Conservation (phyloP, 2,113 vertebrate species). For the Hystrix brachyura region DNA sequence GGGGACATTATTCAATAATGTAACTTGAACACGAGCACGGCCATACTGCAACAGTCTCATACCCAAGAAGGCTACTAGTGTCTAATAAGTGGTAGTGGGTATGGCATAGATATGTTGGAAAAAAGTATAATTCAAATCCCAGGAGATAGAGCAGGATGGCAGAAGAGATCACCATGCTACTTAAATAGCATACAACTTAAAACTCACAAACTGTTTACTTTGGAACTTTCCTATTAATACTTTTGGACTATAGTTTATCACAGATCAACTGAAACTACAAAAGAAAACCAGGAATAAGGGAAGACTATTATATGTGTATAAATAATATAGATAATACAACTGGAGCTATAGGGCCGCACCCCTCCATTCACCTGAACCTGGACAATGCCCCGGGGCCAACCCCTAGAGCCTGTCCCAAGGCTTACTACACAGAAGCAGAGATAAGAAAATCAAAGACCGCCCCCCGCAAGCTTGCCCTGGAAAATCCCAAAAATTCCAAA, state of each 20-base stretch:
- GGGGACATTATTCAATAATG: background rate
- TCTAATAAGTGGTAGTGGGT: background rate
- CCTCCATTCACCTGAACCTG: no score
- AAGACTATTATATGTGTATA: background rate
- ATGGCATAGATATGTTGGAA: no score
- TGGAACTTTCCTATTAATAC: background rate
- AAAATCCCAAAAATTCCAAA: no score
- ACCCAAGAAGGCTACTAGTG: background rate
- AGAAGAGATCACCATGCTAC: background rate
- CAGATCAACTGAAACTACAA: background rate
- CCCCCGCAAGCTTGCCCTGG: no score
- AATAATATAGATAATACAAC: background rate
- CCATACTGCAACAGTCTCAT: no score
- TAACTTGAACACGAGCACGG: background rate
- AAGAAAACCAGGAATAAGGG: background rate
- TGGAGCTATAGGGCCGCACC: no score
- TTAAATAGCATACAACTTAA: background rate
- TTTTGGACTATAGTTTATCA: background rate
- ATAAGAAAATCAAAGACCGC: no score
- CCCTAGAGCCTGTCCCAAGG: no score
- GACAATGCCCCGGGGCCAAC: no score
- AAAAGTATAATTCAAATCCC: background rate
- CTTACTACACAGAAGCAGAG: no score
- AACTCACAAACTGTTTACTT: background rate
- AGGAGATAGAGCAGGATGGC: background rate